Evolutionary conservation across 2,797 vertebrate genomes (phyloP).

Genomic region (Scolopax bukidnonensis): DNA sequence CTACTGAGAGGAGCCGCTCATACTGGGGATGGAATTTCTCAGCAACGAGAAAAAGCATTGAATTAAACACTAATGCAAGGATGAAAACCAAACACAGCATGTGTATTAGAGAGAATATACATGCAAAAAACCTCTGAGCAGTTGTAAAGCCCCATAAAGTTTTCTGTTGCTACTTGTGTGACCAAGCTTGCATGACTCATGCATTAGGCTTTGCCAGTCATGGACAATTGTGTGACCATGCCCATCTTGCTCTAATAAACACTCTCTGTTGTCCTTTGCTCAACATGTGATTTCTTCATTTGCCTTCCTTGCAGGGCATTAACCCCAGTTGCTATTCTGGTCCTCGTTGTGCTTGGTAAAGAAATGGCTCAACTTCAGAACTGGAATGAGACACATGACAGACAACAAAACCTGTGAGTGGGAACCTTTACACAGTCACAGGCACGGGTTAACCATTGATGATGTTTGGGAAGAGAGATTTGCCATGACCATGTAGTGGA

Average conservation of each 20-base stretch:
- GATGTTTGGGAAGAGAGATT: neutral
- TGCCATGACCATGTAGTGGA: neutral
- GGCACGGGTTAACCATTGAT: rapidly evolving
- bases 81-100: neutral
- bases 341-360: neutral
- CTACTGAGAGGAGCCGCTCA: neutral
- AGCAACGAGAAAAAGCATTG: neutral
- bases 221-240: neutral
- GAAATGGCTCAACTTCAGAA: neutral
- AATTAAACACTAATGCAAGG: neutral
- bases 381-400: neutral
- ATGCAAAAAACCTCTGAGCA: neutral
- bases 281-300: neutral
- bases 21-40: neutral
- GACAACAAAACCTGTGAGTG: neutral
- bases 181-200: constrained; percentile 28
- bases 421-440: neutral
- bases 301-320: constrained; percentile 9
- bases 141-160: neutral
- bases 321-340: constrained; percentile 36
- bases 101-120: neutral
- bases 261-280: neutral
- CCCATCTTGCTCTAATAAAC: constrained; percentile 17
- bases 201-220: neutral
- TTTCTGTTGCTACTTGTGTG: constrained; percentile 16